These are phyloP conservation scores for Varanus salvator DNA, from an alignment of 2,113 vertebrate genomes.

Conservation along the genomic window DNA sequence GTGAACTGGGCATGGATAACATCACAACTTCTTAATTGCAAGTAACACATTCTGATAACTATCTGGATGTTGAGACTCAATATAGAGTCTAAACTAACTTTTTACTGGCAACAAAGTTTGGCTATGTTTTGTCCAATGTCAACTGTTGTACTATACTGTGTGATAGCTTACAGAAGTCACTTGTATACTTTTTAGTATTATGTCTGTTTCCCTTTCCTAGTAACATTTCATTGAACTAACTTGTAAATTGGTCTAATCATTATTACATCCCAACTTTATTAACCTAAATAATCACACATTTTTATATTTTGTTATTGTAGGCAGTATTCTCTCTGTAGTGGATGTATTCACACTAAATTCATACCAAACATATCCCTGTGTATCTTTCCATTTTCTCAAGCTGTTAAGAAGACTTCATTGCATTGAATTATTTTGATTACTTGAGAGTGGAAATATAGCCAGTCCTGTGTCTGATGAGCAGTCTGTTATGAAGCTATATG, in stretches of 20 bases:
- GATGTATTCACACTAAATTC: conserved; percentile 34
- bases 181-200: conserved; percentile 28
- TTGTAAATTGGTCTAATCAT: conserved; percentile 7
- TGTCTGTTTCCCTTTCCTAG: conserved; percentile 28
- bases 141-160: conserved; percentile 21
- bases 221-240: conserved; percentile 39
- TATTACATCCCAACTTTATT: conserved; percentile 34
- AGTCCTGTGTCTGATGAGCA: conserved; percentile 80
- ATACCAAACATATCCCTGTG: conserved; percentile 62
- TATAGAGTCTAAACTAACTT: neutral
- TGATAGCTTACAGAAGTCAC: conserved; percentile 53
- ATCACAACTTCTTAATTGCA: neutral
- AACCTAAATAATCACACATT: conserved; percentile 18
- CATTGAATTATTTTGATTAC: conserved; percentile 79
- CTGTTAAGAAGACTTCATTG: conserved; percentile 75
- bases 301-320: conserved; percentile 6
- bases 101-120: neutral
- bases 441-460: conserved; percentile 75
- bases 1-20: neutral
- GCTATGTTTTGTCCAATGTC: neutral
- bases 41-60: neutral
- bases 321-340: conserved; percentile 58
- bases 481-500: conserved; percentile 81
- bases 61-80: neutral
- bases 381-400: conserved; percentile 45